phyloP scores from a whole-genome alignment of 2,888 invertebrate species.

The Protophormia terraenovae region DNA sequence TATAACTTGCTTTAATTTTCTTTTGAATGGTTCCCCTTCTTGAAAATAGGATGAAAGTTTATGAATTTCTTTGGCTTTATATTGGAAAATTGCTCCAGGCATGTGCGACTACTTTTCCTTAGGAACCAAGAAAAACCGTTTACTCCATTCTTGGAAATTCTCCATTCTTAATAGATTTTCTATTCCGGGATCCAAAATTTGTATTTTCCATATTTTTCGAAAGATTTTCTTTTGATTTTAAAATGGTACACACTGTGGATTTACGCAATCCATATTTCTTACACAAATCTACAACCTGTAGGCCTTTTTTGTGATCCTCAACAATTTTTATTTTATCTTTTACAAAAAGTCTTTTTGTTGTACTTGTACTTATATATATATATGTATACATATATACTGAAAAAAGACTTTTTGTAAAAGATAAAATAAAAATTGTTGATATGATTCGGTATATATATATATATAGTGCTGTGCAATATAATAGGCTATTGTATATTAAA shows the following conservation, averaged over 20 bases:
- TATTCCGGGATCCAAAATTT: neutral
- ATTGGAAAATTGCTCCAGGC: neutral
- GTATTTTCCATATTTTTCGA: neutral
- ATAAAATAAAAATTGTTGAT: no score
- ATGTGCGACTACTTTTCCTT: neutral
- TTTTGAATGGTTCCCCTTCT: no score
- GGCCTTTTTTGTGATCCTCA: neutral
- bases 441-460: no score
- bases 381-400: no score
- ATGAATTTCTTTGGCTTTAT: neutral
- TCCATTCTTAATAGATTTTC: neutral
- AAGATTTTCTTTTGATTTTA: neutral
- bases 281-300: neutral
- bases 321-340: no score
- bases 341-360: no score
- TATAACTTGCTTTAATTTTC: no score
- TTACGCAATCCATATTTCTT: neutral
- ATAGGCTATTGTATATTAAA: no score
- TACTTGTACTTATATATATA: no score
- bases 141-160: neutral
- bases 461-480: no score
- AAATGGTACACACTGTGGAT: neutral
- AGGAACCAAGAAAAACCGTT: neutral
- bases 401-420: no score
- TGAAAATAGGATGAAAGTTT: no score